Evolutionary conservation across 2,888 invertebrate species (phyloP), one percentile per base, ranked within the genome.

Genomic region (Graphium colonna): DNA sequence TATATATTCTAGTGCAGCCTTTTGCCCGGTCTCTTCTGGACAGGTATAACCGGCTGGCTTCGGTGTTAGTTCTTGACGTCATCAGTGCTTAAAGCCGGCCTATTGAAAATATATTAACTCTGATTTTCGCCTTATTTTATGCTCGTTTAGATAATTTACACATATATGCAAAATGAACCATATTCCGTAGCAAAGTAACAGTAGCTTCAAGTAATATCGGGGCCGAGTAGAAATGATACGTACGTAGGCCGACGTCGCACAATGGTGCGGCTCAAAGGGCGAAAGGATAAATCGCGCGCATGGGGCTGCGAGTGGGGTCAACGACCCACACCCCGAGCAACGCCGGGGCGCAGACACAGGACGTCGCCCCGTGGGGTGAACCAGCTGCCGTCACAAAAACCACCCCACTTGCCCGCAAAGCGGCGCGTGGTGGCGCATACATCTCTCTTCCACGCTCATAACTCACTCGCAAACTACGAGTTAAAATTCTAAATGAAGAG

Each of bases 381-480:
- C 84, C 88, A 89, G 88, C 88, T 89, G 88, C 82, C 82, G 75
- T 73, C 71, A 74, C 78, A 84, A 85, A 87, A 86, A 87, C 86
- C 81, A 85, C 86, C 88, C 88, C n/a, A n/a, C n/a, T 77, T 67
- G 62, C 65, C 63, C 62, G 65, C 62, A 65, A 62, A 63, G 53
- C 55, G 47, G 51, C 61, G 75, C 73, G 74, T 73, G 75, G 69
- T 64, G 60, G 61, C 65, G 68, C 68, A 66, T 71, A 63, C 63
- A 60, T 60, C 60, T 49, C 61, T 64, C 66, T 67, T 7, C 4
- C 26, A 5, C 26, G 26, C 26, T 26, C n/a, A n/a, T n/a, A n/a
- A n/a, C n/a, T n/a, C n/a, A n/a, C n/a, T n/a, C n/a, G n/a, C n/a
- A n/a, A n/a, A n/a, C n/a, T n/a, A n/a, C n/a, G n/a, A n/a, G n/a